phyloP scores from a whole-genome alignment of 2,888 invertebrate genomes.

The Hermaeophaga mercurialis region DNA sequence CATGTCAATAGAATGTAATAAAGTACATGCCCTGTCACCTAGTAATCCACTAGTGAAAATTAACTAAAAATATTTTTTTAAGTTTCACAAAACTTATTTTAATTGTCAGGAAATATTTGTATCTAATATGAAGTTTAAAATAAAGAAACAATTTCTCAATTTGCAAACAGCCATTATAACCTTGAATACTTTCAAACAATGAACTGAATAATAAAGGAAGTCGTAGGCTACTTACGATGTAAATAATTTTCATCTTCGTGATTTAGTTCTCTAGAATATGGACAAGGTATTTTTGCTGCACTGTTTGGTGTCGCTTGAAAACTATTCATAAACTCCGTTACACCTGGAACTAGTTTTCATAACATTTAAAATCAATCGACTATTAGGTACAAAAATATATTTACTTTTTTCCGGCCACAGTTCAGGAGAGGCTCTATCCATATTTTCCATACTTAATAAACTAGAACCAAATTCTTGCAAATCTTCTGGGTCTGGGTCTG shows the following conservation, averaged over 20 bases:
- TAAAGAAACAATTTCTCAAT: background rate
- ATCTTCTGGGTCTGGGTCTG: constrained; percentile 43
- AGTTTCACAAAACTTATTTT: no score
- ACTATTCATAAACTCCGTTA: constrained; percentile 79
- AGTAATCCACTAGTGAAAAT: no score
- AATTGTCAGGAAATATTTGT: no score
- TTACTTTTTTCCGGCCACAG: constrained; percentile 96
- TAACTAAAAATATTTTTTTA: no score
- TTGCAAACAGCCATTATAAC: no score
- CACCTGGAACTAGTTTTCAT: constrained; percentile 77
- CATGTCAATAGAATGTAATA: no score
- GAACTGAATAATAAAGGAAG: no score
- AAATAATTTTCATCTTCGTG: constrained; percentile 76
- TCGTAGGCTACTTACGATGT: constrained; percentile 83
- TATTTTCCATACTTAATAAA: constrained; percentile 85
- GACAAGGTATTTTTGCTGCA: constrained; percentile 63
- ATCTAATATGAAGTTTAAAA: no score
- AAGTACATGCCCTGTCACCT: no score
- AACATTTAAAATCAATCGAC: constrained; percentile 7
- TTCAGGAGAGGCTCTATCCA: constrained; percentile 94
- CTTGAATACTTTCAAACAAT: no score
- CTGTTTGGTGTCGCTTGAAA: constrained; percentile 61
- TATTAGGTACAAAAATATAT: background rate
- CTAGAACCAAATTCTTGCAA: constrained; percentile 66
- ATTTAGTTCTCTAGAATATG: constrained; percentile 73